Evolutionary conservation across 2,888 invertebrate genomes (phyloP).

Genomic region (Drosophila pegasa): DNA sequence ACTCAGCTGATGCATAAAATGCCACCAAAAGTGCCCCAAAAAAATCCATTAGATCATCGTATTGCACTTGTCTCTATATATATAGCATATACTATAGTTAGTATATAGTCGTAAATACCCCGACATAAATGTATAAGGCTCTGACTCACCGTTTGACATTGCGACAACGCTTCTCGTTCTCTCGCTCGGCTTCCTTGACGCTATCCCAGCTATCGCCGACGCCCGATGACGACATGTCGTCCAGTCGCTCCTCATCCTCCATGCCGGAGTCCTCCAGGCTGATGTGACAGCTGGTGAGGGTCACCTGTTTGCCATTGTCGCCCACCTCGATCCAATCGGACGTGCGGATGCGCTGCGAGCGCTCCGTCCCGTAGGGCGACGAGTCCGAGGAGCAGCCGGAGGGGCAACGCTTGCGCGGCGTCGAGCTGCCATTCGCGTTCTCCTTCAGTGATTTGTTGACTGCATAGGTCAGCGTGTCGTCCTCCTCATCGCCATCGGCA

Average conservation of each 20-base stretch:
- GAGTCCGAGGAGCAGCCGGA: conserved; percentile 85
- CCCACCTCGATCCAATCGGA: conserved; percentile 87
- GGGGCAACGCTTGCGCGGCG: conserved; percentile 82
- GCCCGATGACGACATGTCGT: conserved; percentile 84
- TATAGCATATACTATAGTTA: no score
- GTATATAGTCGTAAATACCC: conserved; percentile 1
- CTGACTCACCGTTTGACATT: conserved; percentile 81
- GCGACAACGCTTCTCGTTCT: conserved; percentile 79
- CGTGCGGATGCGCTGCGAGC: conserved; percentile 84
- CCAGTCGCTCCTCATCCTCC: conserved; percentile 85
- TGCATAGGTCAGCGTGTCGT: conserved; percentile 69
- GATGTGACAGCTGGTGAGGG: conserved; percentile 87
- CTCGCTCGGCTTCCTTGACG: conserved; percentile 82
- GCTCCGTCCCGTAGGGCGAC: conserved; percentile 84
- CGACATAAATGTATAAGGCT: not conserved
- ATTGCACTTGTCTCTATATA: not conserved
- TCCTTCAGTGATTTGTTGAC: conserved; percentile 72
- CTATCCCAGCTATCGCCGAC: conserved; percentile 85
- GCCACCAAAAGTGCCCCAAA: not conserved
- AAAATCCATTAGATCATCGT: conserved; percentile 1
- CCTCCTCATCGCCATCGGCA: conserved; percentile 73
- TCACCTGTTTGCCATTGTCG: conserved; percentile 86
- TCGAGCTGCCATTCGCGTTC: conserved; percentile 55
- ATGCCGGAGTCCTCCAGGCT: conserved; percentile 86
- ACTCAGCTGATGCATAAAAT: conserved; percentile 7